Conservation (phyloP, 2,888 invertebrate species). For the Buathra laborator region DNA sequence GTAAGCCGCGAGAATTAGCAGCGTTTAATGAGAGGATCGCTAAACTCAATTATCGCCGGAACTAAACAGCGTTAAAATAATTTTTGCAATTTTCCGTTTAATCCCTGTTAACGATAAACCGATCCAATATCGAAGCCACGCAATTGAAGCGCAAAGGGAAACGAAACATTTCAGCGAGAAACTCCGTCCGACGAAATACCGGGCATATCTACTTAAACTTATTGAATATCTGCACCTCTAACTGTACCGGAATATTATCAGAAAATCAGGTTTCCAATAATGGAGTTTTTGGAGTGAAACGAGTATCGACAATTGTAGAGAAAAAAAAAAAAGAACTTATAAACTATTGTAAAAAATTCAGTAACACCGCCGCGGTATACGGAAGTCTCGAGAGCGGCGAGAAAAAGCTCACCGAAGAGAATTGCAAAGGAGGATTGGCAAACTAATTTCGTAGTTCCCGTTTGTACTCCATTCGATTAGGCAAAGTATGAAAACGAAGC, state of each 20-base stretch:
- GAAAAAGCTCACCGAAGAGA: background rate
- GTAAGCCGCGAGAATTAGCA: background rate
- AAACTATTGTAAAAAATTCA: background rate
- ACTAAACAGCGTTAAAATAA: background rate
- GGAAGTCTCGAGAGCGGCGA: no score
- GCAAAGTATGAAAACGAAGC: slow-evolving; percentile 22
- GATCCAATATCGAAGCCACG: background rate
- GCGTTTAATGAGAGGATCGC: slow-evolving; percentile 4
- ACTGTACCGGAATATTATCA: no score
- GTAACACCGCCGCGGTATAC: no score
- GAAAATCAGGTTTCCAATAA: background rate
- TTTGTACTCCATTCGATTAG: slow-evolving; percentile 47
- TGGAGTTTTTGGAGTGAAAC: background rate
- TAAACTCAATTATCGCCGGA: background rate
- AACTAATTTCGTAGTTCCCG: slow-evolving; percentile 53
- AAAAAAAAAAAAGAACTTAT: background rate
- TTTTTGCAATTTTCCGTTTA: background rate
- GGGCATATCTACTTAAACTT: no score
- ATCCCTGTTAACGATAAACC: background rate
- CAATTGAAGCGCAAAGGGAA: no score
- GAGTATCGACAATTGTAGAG: background rate
- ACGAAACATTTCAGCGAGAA: no score
- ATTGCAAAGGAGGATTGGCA: slow-evolving; percentile 32
- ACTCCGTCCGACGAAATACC: no score
- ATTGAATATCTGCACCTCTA: no score